Percentiles rank a stretch among this genome's conserved stretches.
Conservation (phyloP, 2,888 invertebrate species). For the Yponomeuta plumbellus region DNA sequence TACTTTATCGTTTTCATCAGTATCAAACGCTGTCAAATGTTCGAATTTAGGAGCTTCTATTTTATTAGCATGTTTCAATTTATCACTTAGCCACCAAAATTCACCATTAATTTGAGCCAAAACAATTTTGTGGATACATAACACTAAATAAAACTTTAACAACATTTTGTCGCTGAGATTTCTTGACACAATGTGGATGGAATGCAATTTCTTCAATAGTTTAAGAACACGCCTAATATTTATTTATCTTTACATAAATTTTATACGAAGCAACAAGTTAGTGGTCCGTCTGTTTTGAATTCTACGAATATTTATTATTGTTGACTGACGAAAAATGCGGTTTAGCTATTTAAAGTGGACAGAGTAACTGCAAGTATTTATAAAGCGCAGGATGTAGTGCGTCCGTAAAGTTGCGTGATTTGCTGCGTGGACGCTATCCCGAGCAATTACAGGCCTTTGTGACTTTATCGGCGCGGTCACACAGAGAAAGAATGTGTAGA, state of each 20-base stretch:
- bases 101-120: constrained; percentile 54
- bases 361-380: constrained; percentile 1
- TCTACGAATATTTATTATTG: no score
- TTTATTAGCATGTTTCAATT: constrained; percentile 39
- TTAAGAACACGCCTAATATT: no score
- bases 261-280: no score
- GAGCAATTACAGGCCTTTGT: constrained; percentile 49
- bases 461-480: constrained; percentile 22
- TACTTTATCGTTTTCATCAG: constrained; percentile 54
- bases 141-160: constrained; percentile 27
- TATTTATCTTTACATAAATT: no score
- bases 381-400: constrained; percentile 19
- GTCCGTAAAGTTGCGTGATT: constrained; percentile 21
- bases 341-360: background rate
- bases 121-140: constrained; percentile 35
- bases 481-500: background rate
- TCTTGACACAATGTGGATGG: no score
- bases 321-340: no score
- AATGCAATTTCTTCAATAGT: no score
- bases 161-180: background rate
- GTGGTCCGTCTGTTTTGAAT: no score
- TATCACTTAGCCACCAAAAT: constrained; percentile 63
- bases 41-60: constrained; percentile 47
- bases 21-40: constrained; percentile 48
- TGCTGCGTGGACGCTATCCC: constrained; percentile 30